Conservation (phyloP, 2,113 vertebrate species). For the Capreolus pygargus region DNA sequence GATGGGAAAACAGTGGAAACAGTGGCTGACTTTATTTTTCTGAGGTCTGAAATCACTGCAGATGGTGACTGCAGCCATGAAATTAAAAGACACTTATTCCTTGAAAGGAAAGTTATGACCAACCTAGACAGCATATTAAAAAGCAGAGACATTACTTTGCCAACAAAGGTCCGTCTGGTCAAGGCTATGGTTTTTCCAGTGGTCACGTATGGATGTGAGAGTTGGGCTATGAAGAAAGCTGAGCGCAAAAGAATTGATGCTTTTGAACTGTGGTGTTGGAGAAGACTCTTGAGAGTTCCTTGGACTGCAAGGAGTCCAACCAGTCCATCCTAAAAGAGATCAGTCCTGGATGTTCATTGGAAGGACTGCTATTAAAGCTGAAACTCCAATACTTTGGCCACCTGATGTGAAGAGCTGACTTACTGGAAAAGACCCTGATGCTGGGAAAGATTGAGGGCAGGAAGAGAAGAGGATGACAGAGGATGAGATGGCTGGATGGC, state of each 20-base stretch:
- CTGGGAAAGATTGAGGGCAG: not conserved
- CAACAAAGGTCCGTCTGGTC: accelerated
- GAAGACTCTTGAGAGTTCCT: not conserved
- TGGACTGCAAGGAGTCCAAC: not conserved
- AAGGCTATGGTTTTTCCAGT: not conserved
- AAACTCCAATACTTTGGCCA: not conserved
- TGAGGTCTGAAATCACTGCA: not conserved
- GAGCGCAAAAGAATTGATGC: accelerated
- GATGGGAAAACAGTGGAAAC: not conserved
- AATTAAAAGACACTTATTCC: not conserved
- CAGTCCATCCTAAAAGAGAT: not conserved
- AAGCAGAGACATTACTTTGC: not conserved
- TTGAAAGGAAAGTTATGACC: not conserved
- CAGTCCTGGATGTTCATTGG: not conserved
- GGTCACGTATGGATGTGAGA: not conserved
- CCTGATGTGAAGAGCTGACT: not conserved
- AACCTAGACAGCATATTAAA: not conserved
- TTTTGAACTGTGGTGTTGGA: not conserved
- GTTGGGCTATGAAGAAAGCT: not conserved
- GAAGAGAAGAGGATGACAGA: not conserved
- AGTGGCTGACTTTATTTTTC: not conserved
- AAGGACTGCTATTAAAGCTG: not conserved
- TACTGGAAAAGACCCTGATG: not conserved
- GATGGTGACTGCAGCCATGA: not conserved
- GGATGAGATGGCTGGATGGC: not conserved